These are phyloP conservation scores for Stichodactyla helianthus DNA, from an alignment of 64 coral and sea anemone species.

Conservation along the genomic window DNA sequence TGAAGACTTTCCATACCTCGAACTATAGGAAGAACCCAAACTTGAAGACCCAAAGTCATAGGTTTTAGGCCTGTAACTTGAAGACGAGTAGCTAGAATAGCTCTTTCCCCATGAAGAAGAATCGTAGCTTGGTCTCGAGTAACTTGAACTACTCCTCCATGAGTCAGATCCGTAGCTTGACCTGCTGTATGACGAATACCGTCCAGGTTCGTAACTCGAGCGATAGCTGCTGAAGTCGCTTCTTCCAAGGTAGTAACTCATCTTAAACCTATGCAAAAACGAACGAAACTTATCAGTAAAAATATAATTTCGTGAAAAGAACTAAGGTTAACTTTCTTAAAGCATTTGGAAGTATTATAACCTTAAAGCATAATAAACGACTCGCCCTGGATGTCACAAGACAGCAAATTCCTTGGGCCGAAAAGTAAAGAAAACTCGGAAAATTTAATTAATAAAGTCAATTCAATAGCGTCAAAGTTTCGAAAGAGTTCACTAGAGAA, in stretches of 20 bases:
- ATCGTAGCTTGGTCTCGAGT: neutral
- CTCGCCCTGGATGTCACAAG: neutral
- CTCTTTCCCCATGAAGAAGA: neutral
- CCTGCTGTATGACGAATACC: neutral
- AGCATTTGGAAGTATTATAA: neutral
- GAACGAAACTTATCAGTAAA: neutral
- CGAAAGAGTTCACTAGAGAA: neutral
- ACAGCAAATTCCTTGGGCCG: neutral
- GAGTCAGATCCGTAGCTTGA: slow-evolving; percentile 5
- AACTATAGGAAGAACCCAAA: neutral
- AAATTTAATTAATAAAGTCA: neutral
- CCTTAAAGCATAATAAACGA: neutral
- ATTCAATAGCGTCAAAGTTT: neutral
- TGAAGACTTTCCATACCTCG: neutral
- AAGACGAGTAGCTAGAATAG: neutral
- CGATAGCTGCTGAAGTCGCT: slow-evolving; percentile 9
- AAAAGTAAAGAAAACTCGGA: neutral
- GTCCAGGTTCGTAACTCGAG: slow-evolving; percentile 3
- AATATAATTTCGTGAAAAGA: neutral
- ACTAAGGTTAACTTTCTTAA: neutral
- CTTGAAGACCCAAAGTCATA: neutral
- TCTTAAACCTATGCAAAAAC: neutral
- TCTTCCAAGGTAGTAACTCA: slow-evolving; percentile 10
- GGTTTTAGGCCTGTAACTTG: neutral
- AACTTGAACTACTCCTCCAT: neutral